These are phyloP conservation scores for Gambusia holbrooki DNA, from an alignment of 2,113 vertebrate species.

Conservation along the genomic window DNA sequence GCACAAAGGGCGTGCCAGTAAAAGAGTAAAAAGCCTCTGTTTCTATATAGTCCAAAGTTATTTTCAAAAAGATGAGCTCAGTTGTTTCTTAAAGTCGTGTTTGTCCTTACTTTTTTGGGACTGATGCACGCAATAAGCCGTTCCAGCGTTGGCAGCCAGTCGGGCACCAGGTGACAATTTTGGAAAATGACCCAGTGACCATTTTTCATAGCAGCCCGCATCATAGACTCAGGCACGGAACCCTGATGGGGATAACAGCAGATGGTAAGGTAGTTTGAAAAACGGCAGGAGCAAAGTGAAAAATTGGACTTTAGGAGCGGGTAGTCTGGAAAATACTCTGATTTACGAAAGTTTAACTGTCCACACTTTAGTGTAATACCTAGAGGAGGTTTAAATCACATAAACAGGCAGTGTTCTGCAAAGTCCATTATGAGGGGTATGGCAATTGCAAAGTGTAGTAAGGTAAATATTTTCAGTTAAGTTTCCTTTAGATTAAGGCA, in stretches of 20 bases:
- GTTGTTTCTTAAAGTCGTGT: too few relatives aligned
- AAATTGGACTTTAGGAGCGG: not conserved
- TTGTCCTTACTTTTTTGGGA: conserved; percentile 81
- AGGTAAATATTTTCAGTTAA: conserved; percentile 8
- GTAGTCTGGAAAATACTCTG: too few relatives aligned
- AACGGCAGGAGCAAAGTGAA: conserved; percentile 4
- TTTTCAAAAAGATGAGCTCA: not conserved
- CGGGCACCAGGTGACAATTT: conserved; percentile 94
- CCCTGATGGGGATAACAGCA: conserved; percentile 76
- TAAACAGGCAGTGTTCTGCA: conserved; percentile 17
- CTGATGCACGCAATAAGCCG: conserved; percentile 88
- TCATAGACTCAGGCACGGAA: conserved; percentile 87
- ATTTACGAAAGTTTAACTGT: too few relatives aligned
- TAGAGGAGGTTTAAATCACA: conserved; percentile 1
- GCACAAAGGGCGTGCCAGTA: conserved; percentile 7
- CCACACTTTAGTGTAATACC: too few relatives aligned
- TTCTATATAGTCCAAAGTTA: not conserved
- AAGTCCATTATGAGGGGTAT: not conserved
- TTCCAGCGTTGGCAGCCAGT: conserved; percentile 93
- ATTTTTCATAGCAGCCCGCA: conserved; percentile 86
- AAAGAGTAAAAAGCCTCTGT: conserved; percentile 4
- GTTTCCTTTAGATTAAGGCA: too few relatives aligned
- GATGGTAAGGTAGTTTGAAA: conserved; percentile 6
- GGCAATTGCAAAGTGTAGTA: not conserved
- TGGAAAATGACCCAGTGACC: conserved; percentile 96